phyloP scores from a whole-genome alignment of 2,888 invertebrate species.

The Dynastes grantii region DNA sequence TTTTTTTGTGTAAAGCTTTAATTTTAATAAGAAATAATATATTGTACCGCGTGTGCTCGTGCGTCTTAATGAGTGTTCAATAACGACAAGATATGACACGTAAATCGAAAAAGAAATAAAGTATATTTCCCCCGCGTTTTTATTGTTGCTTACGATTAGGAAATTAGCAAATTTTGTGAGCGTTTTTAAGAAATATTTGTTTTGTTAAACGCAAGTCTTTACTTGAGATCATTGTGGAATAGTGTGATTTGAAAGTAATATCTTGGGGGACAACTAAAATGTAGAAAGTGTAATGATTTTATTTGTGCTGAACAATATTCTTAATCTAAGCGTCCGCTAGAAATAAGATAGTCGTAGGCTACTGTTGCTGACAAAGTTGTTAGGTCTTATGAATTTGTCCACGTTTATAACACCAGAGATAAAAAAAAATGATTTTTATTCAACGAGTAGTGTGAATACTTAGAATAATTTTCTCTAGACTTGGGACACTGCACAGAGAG shows the following conservation, averaged over 20 bases:
- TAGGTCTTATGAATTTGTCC: too few species aligned
- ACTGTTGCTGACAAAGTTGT: too few species aligned
- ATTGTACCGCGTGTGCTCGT: constrained; percentile 8
- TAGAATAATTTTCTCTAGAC: too few species aligned
- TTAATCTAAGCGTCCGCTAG: background rate
- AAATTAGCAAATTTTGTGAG: constrained; percentile 18
- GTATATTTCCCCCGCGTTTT: background rate
- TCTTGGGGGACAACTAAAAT: too few species aligned
- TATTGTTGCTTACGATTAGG: constrained; percentile 27
- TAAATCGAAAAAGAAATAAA: constrained; percentile 2
- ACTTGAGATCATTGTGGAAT: background rate
- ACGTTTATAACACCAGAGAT: too few species aligned
- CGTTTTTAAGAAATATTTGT: constrained; percentile 12
- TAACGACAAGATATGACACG: background rate
- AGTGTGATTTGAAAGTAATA: background rate
- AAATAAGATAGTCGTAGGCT: too few species aligned
- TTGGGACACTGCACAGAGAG: too few species aligned
- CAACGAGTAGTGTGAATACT: too few species aligned
- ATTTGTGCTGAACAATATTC: background rate
- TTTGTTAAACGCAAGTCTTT: constrained; percentile 2
- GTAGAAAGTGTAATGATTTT: too few species aligned
- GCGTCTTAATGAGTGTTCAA: constrained; percentile 7
- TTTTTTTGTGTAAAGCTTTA: constrained; percentile 45
- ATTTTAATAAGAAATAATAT: constrained; percentile 37
- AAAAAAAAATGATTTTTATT: too few species aligned